Conservation (phyloP, 2,888 invertebrate species). For the Harmothoe impar region DNA sequence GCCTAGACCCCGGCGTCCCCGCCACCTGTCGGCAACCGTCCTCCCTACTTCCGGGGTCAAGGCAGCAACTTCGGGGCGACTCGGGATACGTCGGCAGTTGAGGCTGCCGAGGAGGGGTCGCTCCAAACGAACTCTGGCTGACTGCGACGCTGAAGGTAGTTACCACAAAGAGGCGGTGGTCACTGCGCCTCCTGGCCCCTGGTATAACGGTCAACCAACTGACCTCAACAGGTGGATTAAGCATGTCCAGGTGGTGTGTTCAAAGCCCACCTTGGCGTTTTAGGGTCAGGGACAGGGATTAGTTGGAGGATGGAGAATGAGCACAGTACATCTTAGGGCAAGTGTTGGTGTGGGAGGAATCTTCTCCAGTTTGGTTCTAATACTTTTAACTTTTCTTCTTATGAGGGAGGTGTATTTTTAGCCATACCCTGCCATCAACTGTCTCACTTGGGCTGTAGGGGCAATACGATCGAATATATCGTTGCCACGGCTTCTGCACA, state of each 20-base stretch:
- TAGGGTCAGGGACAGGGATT: neutral
- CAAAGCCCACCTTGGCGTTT: neutral
- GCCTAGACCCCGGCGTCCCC: neutral
- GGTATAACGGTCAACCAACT: neutral
- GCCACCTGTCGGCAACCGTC: neutral
- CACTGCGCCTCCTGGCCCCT: neutral
- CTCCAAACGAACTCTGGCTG: neutral
- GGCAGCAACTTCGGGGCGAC: neutral
- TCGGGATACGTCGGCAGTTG: conserved; percentile 2
- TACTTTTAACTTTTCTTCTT: no score
- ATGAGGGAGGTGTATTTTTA: no score
- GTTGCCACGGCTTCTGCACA: no score
- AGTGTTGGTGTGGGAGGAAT: no score
- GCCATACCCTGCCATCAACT: no score
- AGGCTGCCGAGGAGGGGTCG: neutral
- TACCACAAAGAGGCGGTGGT: neutral
- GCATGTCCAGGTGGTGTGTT: neutral
- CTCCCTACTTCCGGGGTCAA: neutral
- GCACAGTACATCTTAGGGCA: no score
- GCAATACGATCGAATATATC: no score
- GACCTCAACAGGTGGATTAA: neutral
- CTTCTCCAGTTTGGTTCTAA: no score
- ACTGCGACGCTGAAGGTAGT: neutral
- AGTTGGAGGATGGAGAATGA: neutral
- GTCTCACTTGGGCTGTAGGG: no score